Evolutionary conservation across 2,797 vertebrate genomes (phyloP), one percentile per base, ranked within the genome.

Genomic region (Artibeus lituratus): DNA sequence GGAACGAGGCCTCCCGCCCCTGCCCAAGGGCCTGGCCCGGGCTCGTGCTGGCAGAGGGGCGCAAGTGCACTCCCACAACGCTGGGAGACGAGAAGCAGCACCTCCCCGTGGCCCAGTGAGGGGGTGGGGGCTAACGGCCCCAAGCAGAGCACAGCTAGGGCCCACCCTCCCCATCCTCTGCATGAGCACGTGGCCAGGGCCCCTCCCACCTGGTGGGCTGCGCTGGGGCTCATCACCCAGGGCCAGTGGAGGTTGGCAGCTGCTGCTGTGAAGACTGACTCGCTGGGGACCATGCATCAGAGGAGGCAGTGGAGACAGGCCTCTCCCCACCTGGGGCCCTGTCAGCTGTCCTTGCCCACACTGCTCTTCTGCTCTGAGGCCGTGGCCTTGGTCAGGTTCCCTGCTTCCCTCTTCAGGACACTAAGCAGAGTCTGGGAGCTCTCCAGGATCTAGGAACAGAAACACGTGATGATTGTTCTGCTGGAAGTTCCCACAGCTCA

Each of bases 391-490:
- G 97, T 98, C 76, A 99, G 98, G 97, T 99, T 99, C 89, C 99
- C 99, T 0, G 98, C 98, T 97, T 99, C 99, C 97, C 98, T 98
- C 98, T 99, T 99, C 96, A 99, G 97, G 65, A 99, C 99, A 16
- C 98, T 99, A 22, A 99, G 99, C 77, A 99, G 97, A 6, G 99
- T 99, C 98, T 99, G 99, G 6, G 99, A 99, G 97, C 99, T 99
- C 98, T 99, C 99, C 98, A 99, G 97, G 97, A 99, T 99, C 99
- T 99, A 97, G 11, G 84, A 62, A 77, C 96, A 44, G 55, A 76
- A 57, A 72, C 96, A 84, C 32, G 29, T 92, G 87, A 94, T 55
- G 18, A n/a, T 85, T 16, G 47, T 10, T 32, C 1, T 15, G 3
- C 1, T 8, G 19, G 35, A 22, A 81, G 5, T 5, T 37, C 49